Evolutionary conservation across 2,888 invertebrate genomes (phyloP).

Genomic region (Lacanobia oleracea): DNA sequence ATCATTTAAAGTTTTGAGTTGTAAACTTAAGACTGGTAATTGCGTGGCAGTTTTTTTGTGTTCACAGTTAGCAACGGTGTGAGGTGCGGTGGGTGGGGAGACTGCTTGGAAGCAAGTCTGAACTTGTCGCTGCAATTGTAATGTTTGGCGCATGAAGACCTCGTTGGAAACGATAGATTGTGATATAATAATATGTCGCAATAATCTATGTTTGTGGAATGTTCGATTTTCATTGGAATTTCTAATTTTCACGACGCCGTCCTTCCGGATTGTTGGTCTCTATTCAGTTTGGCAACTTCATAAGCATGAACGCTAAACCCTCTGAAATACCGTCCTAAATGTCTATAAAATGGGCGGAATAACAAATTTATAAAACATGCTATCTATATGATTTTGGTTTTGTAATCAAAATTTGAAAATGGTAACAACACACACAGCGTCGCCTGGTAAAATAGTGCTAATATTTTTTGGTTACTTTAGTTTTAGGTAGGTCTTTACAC

Average conservation of each 20-base stretch:
- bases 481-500: no score
- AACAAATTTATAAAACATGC: no score
- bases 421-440: no score
- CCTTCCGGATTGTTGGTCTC: background rate
- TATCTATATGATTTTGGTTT: no score
- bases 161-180: background rate
- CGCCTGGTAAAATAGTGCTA: no score
- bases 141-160: background rate
- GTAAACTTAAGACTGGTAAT: background rate
- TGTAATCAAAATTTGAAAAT: no score
- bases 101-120: conserved; percentile 49
- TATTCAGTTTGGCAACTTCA: background rate
- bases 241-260: background rate
- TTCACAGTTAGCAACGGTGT: background rate
- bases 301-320: background rate
- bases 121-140: conserved; percentile 61
- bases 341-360: no score
- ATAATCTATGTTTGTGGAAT: background rate
- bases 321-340: background rate
- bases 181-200: conserved; percentile 1
- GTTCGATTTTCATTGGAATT: background rate
- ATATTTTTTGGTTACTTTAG: no score
- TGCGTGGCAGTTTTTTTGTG: no score
- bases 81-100: background rate
- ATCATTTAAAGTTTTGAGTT: background rate